Evolutionary conservation across 92 coral and sea anemone genomes (phyloP).

Genomic region (Siderastrea siderea): DNA sequence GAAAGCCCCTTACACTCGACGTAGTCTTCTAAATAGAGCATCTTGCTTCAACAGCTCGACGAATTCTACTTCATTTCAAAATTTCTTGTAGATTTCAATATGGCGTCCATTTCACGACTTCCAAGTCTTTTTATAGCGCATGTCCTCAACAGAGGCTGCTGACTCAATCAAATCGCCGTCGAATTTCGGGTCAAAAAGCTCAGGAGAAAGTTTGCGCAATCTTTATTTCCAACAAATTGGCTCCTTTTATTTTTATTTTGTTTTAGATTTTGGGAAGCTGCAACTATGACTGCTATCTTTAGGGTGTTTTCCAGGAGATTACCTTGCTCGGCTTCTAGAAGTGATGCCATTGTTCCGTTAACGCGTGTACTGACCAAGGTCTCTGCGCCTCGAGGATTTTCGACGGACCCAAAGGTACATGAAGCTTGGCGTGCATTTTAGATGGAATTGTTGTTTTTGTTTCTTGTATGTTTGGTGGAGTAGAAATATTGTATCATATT

Average conservation of each 20-base stretch:
- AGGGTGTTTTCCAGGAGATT: neutral
- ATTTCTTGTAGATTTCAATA: slow-evolving; percentile 14
- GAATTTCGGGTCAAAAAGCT: neutral
- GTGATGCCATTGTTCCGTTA: neutral
- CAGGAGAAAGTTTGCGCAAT: neutral
- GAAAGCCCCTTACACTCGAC: slow-evolving; percentile 87
- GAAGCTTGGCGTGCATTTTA: neutral
- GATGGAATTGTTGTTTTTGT: neutral
- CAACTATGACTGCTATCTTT: slow-evolving; percentile 25
- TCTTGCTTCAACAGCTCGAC: slow-evolving; percentile 33
- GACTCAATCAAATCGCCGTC: slow-evolving; percentile 36
- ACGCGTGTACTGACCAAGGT: neutral
- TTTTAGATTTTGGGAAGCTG: neutral
- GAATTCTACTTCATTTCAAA: neutral
- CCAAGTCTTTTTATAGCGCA: slow-evolving; percentile 53
- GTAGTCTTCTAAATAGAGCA: slow-evolving; percentile 98
- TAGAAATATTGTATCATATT: no score
- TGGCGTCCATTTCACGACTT: slow-evolving; percentile 71
- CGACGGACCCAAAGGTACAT: slow-evolving; percentile 24
- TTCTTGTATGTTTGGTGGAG: neutral
- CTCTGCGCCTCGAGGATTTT: slow-evolving; percentile 6
- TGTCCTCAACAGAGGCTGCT: slow-evolving; percentile 71
- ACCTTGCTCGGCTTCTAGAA: neutral
- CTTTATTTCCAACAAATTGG: neutral
- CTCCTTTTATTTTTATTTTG: neutral